A percentile compares a stretch with the other conserved stretches of the same genome.
These are phyloP conservation scores for Betta splendens DNA, from an alignment of 2,797 vertebrate species.

Conservation along the genomic window DNA sequence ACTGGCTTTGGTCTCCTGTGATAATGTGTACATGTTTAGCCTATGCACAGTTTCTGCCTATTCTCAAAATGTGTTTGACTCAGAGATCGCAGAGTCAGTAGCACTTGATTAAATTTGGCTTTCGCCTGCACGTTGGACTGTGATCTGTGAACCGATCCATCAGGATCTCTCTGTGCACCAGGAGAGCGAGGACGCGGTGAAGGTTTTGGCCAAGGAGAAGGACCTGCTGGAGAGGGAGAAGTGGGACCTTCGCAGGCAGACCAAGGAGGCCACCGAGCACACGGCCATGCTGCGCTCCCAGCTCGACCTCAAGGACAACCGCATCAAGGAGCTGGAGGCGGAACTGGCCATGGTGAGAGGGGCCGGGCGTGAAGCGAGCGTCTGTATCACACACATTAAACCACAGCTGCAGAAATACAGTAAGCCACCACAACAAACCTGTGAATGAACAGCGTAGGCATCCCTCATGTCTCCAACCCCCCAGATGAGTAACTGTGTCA, in stretches of 20 bases:
- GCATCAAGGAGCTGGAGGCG: constrained; percentile 98
- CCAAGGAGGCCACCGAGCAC: constrained; percentile 96
- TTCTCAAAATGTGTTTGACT: too few relatives aligned
- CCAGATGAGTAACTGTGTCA: constrained; percentile 89
- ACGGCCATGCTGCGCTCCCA: constrained; percentile 90
- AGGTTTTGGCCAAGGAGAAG: constrained; percentile 95
- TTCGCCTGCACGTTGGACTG: not conserved
- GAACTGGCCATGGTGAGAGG: constrained; percentile 95
- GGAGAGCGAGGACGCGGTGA: constrained; percentile 98
- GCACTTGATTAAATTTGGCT: not conserved
- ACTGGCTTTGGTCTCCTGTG: too few relatives aligned
- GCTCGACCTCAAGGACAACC: constrained; percentile 97
- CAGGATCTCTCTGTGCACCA: constrained; percentile 73
- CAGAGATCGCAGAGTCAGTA: accelerated
- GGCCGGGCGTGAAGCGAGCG: too few relatives aligned
- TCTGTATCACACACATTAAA: too few relatives aligned
- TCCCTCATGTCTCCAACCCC: constrained; percentile 80
- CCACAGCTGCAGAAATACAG: too few relatives aligned
- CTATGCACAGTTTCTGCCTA: too few relatives aligned
- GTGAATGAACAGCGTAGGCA: constrained; percentile 55
- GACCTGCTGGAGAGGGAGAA: constrained; percentile 96
- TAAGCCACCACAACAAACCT: constrained; percentile 24
- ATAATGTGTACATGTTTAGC: too few relatives aligned
- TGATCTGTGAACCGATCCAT: constrained; percentile 47
- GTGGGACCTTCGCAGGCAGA: constrained; percentile 95